Evolutionary conservation across 2,797 vertebrate genomes (phyloP).

Genomic region (Muscicapa comitata): DNA sequence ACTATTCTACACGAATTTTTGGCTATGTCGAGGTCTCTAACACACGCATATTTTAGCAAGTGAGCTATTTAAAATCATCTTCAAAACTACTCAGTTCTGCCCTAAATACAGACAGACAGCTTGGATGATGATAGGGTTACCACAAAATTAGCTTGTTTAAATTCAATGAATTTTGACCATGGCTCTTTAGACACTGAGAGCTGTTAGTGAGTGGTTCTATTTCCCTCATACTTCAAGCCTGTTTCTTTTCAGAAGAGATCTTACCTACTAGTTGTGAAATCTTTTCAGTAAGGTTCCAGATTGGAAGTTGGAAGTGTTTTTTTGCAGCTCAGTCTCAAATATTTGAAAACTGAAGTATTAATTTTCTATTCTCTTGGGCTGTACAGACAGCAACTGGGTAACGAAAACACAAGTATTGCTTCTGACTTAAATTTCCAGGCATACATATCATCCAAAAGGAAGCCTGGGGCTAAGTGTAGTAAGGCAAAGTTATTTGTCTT

Average conservation of each 20-base stretch:
- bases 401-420: background rate
- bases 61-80: background rate
- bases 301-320: background rate
- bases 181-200: background rate
- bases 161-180: background rate
- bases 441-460: background rate
- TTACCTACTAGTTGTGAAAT: background rate
- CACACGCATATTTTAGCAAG: background rate
- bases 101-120: background rate
- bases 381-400: background rate
- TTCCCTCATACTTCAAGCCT: background rate
- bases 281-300: background rate
- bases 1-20: background rate
- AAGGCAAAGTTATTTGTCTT: slow-evolving; percentile 41
- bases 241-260: background rate
- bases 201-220: background rate
- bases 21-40: background rate
- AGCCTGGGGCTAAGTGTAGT: background rate
- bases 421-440: slow-evolving; percentile 29
- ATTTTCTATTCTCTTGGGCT: background rate
- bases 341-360: background rate
- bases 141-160: background rate
- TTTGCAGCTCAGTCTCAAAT: background rate
- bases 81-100: background rate
- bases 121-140: background rate